Evolutionary conservation across 2,113 vertebrate genomes (phyloP).

Genomic region (Neotoma lepida): DNA sequence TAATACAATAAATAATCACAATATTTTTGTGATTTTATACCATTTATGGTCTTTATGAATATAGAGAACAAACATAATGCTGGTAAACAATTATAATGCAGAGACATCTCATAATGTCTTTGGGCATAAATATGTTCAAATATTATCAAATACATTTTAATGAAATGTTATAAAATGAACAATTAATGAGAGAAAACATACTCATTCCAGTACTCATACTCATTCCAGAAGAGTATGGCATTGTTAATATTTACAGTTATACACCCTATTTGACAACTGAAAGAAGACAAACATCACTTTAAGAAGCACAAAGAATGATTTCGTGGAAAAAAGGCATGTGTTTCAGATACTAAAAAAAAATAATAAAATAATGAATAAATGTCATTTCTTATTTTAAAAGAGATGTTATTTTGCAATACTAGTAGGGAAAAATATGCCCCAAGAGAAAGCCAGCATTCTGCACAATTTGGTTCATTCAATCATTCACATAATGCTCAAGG

Average conservation of each 20-base stretch:
- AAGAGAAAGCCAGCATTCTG: background rate
- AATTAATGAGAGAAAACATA: background rate
- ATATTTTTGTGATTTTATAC: background rate
- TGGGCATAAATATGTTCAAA: background rate
- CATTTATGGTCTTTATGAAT: background rate
- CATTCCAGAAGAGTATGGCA: background rate
- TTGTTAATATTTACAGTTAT: slow-evolving; percentile 1
- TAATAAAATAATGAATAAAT: background rate
- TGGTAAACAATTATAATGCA: background rate
- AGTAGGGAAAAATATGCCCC: background rate
- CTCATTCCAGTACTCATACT: background rate
- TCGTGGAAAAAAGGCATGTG: background rate
- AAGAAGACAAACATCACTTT: background rate
- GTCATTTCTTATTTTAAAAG: background rate
- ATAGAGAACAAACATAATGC: background rate
- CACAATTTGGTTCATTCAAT: background rate
- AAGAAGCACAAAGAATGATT: background rate
- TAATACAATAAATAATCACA: too few species aligned
- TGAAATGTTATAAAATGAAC: background rate
- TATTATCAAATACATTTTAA: background rate
- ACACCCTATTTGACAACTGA: background rate
- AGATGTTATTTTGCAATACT: background rate
- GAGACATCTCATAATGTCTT: background rate
- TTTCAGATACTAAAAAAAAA: background rate
- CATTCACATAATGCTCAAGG: background rate